Percentiles rank a stretch among this genome's conserved stretches.
Conservation (phyloP, 2,797 vertebrate species). For the Fringilla coelebs region DNA sequence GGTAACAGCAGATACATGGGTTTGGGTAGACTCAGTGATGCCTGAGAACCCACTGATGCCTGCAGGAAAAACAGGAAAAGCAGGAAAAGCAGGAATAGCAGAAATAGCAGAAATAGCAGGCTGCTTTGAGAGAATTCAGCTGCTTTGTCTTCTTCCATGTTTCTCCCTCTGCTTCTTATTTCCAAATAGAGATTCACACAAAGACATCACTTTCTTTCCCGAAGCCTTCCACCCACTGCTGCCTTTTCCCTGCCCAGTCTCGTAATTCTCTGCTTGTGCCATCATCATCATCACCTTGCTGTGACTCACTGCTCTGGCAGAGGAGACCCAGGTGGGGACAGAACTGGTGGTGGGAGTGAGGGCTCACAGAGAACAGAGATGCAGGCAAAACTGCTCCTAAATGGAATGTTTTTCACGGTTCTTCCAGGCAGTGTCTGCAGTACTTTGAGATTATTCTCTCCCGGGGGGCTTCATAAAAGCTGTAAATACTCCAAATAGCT, state of each 20-base stretch:
- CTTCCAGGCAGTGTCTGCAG: conserved; percentile 59
- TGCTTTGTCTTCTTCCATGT: not conserved
- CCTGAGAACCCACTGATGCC: not conserved
- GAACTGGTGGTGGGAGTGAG: not conserved
- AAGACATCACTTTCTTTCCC: not conserved
- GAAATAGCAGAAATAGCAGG: not conserved
- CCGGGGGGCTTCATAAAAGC: conserved; percentile 64
- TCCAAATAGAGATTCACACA: not conserved
- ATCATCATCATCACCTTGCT: not conserved
- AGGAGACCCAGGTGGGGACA: not conserved
- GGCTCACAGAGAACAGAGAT: not conserved
- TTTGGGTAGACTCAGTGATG: not conserved
- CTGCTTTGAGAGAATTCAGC: not conserved
- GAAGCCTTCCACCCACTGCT: not conserved
- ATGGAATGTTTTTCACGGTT: conserved; percentile 67
- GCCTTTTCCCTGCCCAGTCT: not conserved
- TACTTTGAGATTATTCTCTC: conserved; percentile 67
- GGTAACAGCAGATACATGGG: not conserved
- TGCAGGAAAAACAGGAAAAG: not conserved
- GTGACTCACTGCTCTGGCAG: not conserved
- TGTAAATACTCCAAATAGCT: conserved; percentile 73
- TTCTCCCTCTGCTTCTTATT: not conserved
- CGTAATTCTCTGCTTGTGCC: not conserved
- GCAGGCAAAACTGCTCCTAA: conserved; percentile 56
- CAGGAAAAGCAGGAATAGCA: not conserved